Evolutionary conservation across 1,140 invertebrate genomes (phyloP).

Genomic region (Philaenus spumarius): DNA sequence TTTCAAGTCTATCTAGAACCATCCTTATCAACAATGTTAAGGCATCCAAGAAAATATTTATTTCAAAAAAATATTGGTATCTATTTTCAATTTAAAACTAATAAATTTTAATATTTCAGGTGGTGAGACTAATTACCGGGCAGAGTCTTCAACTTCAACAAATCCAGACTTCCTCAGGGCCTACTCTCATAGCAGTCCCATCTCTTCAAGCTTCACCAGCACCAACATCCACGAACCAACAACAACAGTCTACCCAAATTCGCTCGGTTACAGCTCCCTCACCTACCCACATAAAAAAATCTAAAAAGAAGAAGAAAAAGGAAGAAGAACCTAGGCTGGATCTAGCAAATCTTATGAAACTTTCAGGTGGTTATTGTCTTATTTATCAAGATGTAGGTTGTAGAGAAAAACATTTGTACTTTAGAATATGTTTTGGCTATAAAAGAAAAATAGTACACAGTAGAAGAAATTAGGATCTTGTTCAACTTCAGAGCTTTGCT

Average conservation of each 20-base stretch:
- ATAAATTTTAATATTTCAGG: slow-evolving; percentile 25
- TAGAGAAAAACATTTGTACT: no score
- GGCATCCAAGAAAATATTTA: neutral
- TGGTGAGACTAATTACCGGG: slow-evolving; percentile 33
- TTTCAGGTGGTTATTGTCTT: slow-evolving; percentile 41
- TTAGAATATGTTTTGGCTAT: no score
- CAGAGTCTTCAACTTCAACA: slow-evolving; percentile 43
- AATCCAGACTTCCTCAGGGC: slow-evolving; percentile 45
- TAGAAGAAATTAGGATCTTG: no score
- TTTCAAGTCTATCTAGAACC: no score
- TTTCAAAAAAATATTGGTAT: neutral
- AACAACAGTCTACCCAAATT: slow-evolving; percentile 6
- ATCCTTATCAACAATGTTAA: neutral
- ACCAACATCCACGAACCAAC: slow-evolving; percentile 15
- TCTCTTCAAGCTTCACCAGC: slow-evolving; percentile 12
- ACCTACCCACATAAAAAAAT: slow-evolving; percentile 42
- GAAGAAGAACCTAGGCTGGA: slow-evolving; percentile 47
- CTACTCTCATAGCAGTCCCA: slow-evolving; percentile 40
- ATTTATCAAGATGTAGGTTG: no score
- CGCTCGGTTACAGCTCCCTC: slow-evolving; percentile 1
- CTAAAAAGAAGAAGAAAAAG: slow-evolving; percentile 46
- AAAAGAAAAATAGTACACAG: no score
- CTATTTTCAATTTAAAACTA: neutral
- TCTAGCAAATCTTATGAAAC: slow-evolving; percentile 49
- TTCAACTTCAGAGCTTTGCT: no score